Percentiles rank a stretch among this genome's conserved stretches.
phyloP scores from a whole-genome alignment of 2,888 invertebrate genomes.

The Epirrhoe alternata region DNA sequence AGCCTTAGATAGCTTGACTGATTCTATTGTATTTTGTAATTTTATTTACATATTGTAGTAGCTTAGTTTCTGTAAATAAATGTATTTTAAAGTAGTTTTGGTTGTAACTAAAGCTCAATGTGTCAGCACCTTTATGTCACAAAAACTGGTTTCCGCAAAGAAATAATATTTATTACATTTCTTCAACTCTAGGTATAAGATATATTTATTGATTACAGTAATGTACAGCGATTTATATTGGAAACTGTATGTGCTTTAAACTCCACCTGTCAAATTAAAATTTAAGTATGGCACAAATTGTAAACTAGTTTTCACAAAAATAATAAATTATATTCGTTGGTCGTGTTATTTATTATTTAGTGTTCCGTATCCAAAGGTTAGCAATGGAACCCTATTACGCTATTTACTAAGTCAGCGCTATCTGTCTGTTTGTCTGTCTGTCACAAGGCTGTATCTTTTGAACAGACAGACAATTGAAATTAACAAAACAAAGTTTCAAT shows the following conservation, averaged over 20 bases:
- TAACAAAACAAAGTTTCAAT: too few species aligned
- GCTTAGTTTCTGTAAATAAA: too few species aligned
- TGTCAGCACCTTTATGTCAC: not conserved
- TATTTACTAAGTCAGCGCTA: too few species aligned
- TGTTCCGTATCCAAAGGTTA: too few species aligned
- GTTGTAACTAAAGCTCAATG: not conserved
- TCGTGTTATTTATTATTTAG: not conserved
- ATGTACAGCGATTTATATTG: not conserved
- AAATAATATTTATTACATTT: constrained; percentile 1
- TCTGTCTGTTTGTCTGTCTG: too few species aligned
- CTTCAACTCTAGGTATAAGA: not conserved
- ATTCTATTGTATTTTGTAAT: too few species aligned
- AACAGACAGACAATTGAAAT: too few species aligned
- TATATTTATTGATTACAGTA: not conserved
- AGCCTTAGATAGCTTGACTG: too few species aligned
- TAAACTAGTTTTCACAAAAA: not conserved
- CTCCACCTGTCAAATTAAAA: not conserved
- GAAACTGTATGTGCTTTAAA: not conserved
- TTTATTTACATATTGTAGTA: too few species aligned
- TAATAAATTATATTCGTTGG: not conserved
- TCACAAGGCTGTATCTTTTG: too few species aligned
- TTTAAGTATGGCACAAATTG: not conserved
- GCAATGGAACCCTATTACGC: too few species aligned
- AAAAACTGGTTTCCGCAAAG: constrained; percentile 10
- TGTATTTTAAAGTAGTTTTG: not conserved